Conservation (phyloP, 2,888 invertebrate species). For the Drosophila greeni region DNA sequence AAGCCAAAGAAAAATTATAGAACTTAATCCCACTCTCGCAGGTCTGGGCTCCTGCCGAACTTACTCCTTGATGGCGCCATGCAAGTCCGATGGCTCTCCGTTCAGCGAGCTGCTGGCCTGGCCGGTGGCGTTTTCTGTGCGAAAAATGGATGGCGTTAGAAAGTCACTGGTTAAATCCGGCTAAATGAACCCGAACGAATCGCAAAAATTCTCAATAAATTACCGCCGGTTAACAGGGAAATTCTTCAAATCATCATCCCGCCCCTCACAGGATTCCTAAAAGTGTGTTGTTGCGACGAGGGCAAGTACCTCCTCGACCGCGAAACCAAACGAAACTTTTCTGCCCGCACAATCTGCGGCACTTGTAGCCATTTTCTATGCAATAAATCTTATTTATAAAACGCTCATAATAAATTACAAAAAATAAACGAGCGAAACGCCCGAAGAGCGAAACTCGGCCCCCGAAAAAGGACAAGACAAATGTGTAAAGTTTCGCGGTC, state of each 20-base stretch:
- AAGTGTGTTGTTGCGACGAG: slow-evolving; percentile 5
- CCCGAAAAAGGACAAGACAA: slow-evolving; percentile 48
- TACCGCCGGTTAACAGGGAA: slow-evolving; percentile 19
- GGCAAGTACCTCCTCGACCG: slow-evolving; percentile 24
- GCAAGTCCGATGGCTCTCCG: slow-evolving; percentile 63
- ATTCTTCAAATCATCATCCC: slow-evolving; percentile 27
- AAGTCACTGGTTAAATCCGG: slow-evolving; percentile 20
- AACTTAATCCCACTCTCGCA: not conserved
- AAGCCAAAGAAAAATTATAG: not conserved
- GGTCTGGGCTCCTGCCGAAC: slow-evolving; percentile 15
- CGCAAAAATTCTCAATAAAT: slow-evolving; percentile 26
- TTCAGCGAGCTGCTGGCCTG: slow-evolving; percentile 59
- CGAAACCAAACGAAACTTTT: slow-evolving; percentile 33
- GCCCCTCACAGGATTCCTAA: not conserved
- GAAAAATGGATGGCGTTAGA: not conserved
- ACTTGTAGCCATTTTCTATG: slow-evolving; percentile 55
- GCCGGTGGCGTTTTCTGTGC: slow-evolving; percentile 70
- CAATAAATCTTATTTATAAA: slow-evolving; percentile 60
- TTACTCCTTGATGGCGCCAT: slow-evolving; percentile 68
- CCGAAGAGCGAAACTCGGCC: slow-evolving; percentile 23
- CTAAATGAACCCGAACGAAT: slow-evolving; percentile 36
- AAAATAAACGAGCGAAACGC: slow-evolving; percentile 48
- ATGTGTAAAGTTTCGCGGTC: slow-evolving; percentile 55
- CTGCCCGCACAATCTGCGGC: slow-evolving; percentile 46
- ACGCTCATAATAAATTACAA: slow-evolving; percentile 61